Evolutionary conservation across 1,140 invertebrate species (phyloP).

Genomic region (Lasioglossum albipes): DNA sequence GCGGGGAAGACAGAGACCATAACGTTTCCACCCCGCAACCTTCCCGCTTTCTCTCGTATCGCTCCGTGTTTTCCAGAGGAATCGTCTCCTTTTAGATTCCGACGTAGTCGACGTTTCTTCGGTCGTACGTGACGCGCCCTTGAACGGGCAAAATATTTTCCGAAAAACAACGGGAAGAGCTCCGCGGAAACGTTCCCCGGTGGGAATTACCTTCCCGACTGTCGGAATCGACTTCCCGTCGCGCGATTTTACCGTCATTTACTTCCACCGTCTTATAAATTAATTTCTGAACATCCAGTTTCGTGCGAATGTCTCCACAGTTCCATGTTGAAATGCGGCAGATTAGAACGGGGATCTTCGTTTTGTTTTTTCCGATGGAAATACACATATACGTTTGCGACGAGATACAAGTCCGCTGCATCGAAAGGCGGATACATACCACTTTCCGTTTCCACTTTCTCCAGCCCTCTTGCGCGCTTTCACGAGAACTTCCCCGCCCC

Average conservation of each 20-base stretch:
- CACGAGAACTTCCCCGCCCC: background rate
- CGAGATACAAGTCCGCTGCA: background rate
- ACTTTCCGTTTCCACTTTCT: constrained; percentile 30
- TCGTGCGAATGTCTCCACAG: no score
- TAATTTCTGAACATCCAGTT: background rate
- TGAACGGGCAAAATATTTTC: constrained; percentile 36
- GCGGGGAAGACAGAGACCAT: background rate
- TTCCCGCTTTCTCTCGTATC: no score
- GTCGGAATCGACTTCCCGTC: no score
- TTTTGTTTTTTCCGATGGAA: background rate
- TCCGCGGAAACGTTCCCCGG: background rate
- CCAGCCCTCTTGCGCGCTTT: background rate
- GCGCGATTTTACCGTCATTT: no score
- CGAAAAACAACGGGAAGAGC: background rate
- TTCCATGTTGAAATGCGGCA: no score
- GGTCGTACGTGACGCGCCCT: constrained; percentile 22
- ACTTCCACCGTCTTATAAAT: no score
- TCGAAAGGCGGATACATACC: background rate
- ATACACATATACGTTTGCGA: background rate
- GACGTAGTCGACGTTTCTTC: background rate
- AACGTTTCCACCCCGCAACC: background rate
- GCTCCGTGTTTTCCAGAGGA: constrained; percentile 27
- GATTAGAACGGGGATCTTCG: background rate
- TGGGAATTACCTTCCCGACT: no score
- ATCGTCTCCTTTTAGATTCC: constrained; percentile 32